A percentile compares a stretch with the other conserved stretches of the same genome.
These are phyloP conservation scores for Drosophila subquinaria DNA, from an alignment of 2,888 invertebrate genomes.

Conservation along the genomic window DNA sequence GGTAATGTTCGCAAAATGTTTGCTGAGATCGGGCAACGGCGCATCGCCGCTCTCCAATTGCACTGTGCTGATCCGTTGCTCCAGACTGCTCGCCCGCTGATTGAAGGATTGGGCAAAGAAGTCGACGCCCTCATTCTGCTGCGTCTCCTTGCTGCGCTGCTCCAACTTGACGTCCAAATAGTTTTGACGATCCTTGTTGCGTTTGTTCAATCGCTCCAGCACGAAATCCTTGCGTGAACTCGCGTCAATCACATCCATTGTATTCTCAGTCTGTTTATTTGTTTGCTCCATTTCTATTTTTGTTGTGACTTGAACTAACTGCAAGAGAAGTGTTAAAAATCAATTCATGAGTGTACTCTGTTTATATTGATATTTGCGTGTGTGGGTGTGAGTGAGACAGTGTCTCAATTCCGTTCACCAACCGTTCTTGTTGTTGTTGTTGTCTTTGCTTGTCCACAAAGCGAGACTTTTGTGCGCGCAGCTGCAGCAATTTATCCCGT, in stretches of 20 bases:
- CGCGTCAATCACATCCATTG: slow-evolving; percentile 40
- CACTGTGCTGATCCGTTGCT: slow-evolving; percentile 87
- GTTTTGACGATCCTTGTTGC: slow-evolving; percentile 85
- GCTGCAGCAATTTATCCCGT: slow-evolving; percentile 48
- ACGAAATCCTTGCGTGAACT: slow-evolving; percentile 79
- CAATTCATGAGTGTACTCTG: slow-evolving; percentile 47
- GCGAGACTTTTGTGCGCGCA: slow-evolving; percentile 46
- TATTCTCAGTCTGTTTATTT: slow-evolving; percentile 40
- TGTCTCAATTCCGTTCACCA: slow-evolving; percentile 15
- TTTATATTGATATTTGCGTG: slow-evolving; percentile 7
- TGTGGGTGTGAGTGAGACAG: not conserved
- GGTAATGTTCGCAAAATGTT: slow-evolving; percentile 90
- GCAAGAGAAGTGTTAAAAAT: slow-evolving; percentile 65
- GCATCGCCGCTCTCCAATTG: slow-evolving; percentile 56
- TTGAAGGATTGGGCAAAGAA: slow-evolving; percentile 90
- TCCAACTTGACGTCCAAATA: slow-evolving; percentile 83
- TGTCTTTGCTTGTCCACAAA: slow-evolving; percentile 3
- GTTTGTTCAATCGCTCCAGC: slow-evolving; percentile 83
- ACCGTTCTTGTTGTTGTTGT: slow-evolving; percentile 15
- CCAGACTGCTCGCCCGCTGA: slow-evolving; percentile 89
- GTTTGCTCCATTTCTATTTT: slow-evolving; percentile 65
- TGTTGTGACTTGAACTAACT: slow-evolving; percentile 22
- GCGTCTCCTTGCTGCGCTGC: slow-evolving; percentile 80
- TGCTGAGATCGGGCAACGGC: slow-evolving; percentile 83
- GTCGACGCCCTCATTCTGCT: slow-evolving; percentile 86